Evolutionary conservation across 2,888 invertebrate species (phyloP).

Genomic region (Helobdella robusta): DNA sequence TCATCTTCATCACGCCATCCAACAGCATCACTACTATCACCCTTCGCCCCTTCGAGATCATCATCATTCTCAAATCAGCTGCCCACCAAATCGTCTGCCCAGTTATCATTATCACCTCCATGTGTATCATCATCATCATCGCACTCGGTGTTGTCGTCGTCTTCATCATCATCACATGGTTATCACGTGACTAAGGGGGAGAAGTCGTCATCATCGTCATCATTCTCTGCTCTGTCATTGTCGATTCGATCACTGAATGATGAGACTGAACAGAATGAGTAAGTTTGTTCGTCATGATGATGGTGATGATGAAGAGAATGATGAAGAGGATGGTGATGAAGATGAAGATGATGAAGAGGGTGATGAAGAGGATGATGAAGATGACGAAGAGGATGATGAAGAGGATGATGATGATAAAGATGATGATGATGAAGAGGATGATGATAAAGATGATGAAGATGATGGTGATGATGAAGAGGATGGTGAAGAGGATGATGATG

Average conservation of each 20-base stretch:
- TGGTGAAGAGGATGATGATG: neutral
- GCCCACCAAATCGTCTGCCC: neutral
- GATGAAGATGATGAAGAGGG: neutral
- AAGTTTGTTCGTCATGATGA: neutral
- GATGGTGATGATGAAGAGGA: neutral
- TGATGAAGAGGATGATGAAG: neutral
- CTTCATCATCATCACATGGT: no score
- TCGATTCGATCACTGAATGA: no score
- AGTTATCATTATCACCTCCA: no score
- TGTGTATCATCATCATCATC: no score
- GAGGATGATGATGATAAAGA: neutral
- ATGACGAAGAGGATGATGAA: neutral
- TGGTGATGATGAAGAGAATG: neutral
- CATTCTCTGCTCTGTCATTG: no score
- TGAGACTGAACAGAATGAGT: neutral
- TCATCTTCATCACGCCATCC: neutral
- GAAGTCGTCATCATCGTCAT: no score
- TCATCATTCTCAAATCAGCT: neutral
- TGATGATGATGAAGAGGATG: no score
- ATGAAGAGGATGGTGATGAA: slow-evolving; percentile 8
- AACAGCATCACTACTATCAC: neutral
- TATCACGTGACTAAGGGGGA: no score
- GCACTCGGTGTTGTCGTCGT: no score
- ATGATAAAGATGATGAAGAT: neutral
- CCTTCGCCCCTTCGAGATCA: neutral